Evolutionary conservation across 2,888 invertebrate species (phyloP).

Genomic region (Fragum sueziense): DNA sequence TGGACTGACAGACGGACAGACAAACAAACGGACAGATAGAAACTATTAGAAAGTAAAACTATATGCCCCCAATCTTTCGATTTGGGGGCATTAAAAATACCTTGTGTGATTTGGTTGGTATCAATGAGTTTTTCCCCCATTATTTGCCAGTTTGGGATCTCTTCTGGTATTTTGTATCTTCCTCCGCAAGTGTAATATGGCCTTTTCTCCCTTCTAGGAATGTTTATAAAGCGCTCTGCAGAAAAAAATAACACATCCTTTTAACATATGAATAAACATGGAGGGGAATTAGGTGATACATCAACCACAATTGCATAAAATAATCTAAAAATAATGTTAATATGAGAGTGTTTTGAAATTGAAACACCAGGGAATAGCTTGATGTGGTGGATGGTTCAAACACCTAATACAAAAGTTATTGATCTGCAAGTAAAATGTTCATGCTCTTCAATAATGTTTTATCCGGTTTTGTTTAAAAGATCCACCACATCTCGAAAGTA

Average conservation of each 20-base stretch:
- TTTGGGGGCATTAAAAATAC: too few species aligned
- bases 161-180: constrained; percentile 5
- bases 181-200: constrained; percentile 15
- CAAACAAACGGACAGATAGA: too few species aligned
- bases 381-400: neutral
- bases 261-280: neutral
- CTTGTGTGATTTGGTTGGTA: too few species aligned
- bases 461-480: neutral
- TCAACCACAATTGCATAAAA: neutral
- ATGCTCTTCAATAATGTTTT: neutral
- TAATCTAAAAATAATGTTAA: neutral
- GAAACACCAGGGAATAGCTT: neutral
- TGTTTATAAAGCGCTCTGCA: neutral
- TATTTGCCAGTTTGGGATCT: constrained; percentile 23
- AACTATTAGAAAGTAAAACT: too few species aligned
- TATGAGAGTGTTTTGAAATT: neutral
- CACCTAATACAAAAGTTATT: neutral
- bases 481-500: too few species aligned
- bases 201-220: neutral
- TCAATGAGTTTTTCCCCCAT: neutral
- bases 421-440: neutral
- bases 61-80: too few species aligned
- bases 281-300: neutral
- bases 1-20: too few species aligned
- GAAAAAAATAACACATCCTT: neutral